Evolutionary conservation across 2,113 vertebrate species (phyloP).

Genomic region (Motacilla tschutschensis): DNA sequence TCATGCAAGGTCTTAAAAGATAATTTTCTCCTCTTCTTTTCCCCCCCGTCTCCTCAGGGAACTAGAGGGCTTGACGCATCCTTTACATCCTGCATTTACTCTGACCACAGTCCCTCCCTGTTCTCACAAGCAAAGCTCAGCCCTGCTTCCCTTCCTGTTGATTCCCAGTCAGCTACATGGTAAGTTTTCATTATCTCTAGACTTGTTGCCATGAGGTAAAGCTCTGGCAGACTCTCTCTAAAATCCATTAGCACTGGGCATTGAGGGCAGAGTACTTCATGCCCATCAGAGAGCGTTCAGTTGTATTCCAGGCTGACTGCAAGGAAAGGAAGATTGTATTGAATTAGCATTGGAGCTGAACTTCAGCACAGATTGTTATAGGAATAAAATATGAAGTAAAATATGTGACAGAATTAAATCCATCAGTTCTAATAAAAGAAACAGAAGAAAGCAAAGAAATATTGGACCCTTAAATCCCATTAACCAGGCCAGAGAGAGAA

Average conservation of each 20-base stretch:
- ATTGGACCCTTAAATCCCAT: conserved; percentile 70
- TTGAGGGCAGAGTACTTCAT: conserved; percentile 41
- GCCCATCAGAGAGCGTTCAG: conserved; percentile 40
- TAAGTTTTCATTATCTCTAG: conserved; percentile 59
- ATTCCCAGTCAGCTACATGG: conserved; percentile 53
- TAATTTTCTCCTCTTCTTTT: background rate
- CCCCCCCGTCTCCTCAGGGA: background rate
- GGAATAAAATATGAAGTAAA: conserved; percentile 68
- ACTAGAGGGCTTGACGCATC: conserved; percentile 37
- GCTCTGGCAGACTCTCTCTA: conserved; percentile 19
- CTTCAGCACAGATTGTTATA: conserved; percentile 63
- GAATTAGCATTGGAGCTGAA: conserved; percentile 65
- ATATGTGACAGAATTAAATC: conserved; percentile 67
- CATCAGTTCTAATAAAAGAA: conserved; percentile 72
- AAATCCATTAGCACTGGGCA: conserved; percentile 59
- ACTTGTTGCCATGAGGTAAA: conserved; percentile 48
- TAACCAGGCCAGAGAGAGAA: conserved; percentile 64
- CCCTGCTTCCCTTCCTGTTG: conserved; percentile 50
- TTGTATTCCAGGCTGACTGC: conserved; percentile 39
- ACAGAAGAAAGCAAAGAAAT: conserved; percentile 65
- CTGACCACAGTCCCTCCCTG: conserved; percentile 41
- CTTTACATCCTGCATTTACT: conserved; percentile 53
- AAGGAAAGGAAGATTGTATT: conserved; percentile 33
- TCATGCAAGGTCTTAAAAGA: background rate
- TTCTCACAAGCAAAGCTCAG: conserved; percentile 44